phyloP scores from a whole-genome alignment of 2,113 vertebrate species.

The Chaetura pelagica region DNA sequence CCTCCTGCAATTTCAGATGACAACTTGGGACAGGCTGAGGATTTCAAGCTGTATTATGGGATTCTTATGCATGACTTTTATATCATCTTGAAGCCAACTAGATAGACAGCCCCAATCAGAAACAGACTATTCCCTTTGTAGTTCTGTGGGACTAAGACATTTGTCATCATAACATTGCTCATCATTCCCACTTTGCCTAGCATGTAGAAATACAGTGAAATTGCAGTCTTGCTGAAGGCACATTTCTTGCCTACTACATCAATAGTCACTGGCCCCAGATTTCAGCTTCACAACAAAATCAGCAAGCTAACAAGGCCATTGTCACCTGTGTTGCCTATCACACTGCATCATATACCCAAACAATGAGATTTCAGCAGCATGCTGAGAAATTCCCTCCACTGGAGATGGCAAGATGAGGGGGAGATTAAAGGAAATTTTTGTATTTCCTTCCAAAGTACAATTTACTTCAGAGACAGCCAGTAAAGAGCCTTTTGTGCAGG shows the following conservation, averaged over 20 bases:
- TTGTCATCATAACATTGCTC: neutral
- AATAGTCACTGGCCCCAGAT: neutral
- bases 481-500: constrained; percentile 6
- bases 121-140: constrained; percentile 16
- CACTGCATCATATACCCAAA: neutral
- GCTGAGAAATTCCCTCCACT: neutral
- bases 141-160: neutral
- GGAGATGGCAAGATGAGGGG: neutral
- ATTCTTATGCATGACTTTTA: neutral
- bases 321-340: neutral
- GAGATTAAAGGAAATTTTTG: neutral
- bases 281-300: neutral
- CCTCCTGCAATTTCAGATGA: neutral
- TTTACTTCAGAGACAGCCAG: neutral
- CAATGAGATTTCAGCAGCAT: neutral
- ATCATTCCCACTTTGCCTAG: neutral
- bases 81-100: neutral
- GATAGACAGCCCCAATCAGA: neutral
- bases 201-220: neutral
- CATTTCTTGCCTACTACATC: neutral
- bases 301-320: fast-evolving
- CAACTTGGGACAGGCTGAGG: neutral
- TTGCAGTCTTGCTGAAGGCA: neutral
- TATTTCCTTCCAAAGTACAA: neutral
- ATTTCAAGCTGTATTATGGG: neutral